Percentiles rank a stretch among this genome's conserved stretches.
Conservation (phyloP, 2,888 invertebrate genomes). For the Yponomeuta malinellus region DNA sequence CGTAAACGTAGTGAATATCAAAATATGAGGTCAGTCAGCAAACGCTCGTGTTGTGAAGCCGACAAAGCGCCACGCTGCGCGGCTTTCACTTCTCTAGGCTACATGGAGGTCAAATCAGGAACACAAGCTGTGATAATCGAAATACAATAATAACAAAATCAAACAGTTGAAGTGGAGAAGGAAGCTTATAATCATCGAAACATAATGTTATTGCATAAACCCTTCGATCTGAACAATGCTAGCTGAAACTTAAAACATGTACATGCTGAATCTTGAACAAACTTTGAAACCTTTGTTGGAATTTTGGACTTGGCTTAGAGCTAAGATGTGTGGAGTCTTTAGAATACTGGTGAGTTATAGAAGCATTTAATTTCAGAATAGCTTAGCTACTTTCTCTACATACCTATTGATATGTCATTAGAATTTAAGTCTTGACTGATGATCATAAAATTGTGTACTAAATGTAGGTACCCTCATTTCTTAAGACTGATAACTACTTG, state of each 20-base stretch:
- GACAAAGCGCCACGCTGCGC: conserved; percentile 9
- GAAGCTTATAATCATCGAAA: neutral
- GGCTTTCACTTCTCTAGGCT: conserved; percentile 10
- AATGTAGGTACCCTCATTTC: neutral
- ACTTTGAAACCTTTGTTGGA: neutral
- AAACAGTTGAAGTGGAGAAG: neutral
- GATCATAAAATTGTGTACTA: neutral
- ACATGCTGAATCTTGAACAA: neutral
- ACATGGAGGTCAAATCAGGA: conserved; percentile 5
- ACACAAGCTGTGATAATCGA: neutral
- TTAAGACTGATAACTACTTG: conserved; percentile 8
- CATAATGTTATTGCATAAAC: too few relatives aligned
- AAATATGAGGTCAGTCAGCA: conserved; percentile 16
- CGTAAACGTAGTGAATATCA: conserved; percentile 14
- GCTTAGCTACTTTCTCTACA: neutral
- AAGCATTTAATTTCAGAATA: neutral
- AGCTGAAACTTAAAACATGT: too few relatives aligned
- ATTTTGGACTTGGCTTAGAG: neutral
- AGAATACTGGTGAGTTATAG: conserved; percentile 6
- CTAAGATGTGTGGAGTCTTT: neutral
- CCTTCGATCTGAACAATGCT: neutral
- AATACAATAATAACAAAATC: neutral
- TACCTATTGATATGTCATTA: neutral
- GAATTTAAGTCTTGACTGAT: neutral
- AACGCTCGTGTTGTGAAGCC: conserved; percentile 12